A percentile compares a stretch with the other conserved stretches of the same genome.
phyloP scores from a whole-genome alignment of 1,140 invertebrate genomes.

The Ephestia elutella region DNA sequence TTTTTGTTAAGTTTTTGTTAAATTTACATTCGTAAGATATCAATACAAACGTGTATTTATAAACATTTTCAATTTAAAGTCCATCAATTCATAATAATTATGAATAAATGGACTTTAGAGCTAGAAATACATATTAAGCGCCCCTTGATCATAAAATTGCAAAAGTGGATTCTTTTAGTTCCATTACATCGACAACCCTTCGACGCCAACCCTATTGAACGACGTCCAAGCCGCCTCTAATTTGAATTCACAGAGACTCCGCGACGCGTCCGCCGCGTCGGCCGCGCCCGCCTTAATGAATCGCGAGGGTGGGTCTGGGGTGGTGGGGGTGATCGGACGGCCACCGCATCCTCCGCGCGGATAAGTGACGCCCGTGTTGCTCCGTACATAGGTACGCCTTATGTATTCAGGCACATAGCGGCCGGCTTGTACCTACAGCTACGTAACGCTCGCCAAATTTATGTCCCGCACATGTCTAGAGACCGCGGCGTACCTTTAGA shows the following conservation, averaged over 20 bases:
- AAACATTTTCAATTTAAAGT: too few relatives aligned
- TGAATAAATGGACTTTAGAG: too few relatives aligned
- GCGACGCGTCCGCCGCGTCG: constrained; percentile 69
- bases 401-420: constrained; percentile 63
- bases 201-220: constrained; percentile 44
- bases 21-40: too few relatives aligned
- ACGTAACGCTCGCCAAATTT: constrained; percentile 72
- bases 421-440: constrained; percentile 50
- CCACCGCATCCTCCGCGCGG: constrained; percentile 71
- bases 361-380: constrained; percentile 73
- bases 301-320: constrained; percentile 53
- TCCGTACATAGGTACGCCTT: constrained; percentile 61
- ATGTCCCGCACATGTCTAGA: constrained; percentile 73
- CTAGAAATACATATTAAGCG: too few relatives aligned
- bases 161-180: background rate
- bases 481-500: constrained; percentile 70
- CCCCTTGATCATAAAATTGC: too few relatives aligned
- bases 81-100: too few relatives aligned
- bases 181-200: background rate
- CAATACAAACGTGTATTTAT: too few relatives aligned
- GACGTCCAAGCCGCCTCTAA: constrained; percentile 72
- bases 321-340: constrained; percentile 55
- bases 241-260: constrained; percentile 71
- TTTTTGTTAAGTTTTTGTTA: too few relatives aligned
- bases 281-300: constrained; percentile 73